A percentile compares a stretch with the other conserved stretches of the same genome.
These are phyloP conservation scores for Pseudomyrmex dendroicus DNA, from an alignment of 1,140 invertebrate species.

Conservation along the genomic window DNA sequence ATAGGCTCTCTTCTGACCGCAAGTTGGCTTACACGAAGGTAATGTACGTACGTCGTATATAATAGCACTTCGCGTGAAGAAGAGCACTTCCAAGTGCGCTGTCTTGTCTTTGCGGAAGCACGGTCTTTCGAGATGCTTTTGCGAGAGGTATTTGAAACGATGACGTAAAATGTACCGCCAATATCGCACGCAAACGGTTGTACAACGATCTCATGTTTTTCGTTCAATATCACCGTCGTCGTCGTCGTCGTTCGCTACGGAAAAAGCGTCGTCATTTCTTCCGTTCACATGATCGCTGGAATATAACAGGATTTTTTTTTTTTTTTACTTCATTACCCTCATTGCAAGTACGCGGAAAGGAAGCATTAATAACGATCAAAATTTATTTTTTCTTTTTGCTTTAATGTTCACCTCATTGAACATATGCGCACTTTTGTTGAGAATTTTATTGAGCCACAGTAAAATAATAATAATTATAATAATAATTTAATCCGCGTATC, in stretches of 20 bases:
- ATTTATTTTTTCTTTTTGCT: background rate
- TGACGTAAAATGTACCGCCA: background rate
- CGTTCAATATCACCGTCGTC: background rate
- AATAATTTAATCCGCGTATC: too few species aligned
- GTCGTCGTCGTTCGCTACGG: background rate
- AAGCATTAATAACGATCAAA: background rate
- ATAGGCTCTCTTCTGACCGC: background rate
- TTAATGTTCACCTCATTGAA: background rate
- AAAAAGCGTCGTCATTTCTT: slow-evolving; percentile 6
- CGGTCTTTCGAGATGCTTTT: background rate
- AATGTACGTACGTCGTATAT: background rate
- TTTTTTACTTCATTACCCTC: background rate
- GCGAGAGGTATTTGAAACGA: slow-evolving; percentile 16
- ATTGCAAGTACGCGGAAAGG: background rate
- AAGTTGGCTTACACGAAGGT: background rate
- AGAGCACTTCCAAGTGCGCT: slow-evolving; percentile 8
- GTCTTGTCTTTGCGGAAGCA: slow-evolving; percentile 16
- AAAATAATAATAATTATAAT: too few species aligned
- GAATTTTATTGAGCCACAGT: too few species aligned
- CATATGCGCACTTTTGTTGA: too few species aligned
- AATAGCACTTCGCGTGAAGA: background rate
- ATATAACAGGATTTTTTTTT: background rate
- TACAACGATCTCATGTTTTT: slow-evolving; percentile 4
- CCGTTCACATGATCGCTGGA: background rate
- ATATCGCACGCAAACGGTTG: background rate